These are phyloP conservation scores for Graphium colonna DNA, from an alignment of 2,888 invertebrate genomes.

Conservation along the genomic window DNA sequence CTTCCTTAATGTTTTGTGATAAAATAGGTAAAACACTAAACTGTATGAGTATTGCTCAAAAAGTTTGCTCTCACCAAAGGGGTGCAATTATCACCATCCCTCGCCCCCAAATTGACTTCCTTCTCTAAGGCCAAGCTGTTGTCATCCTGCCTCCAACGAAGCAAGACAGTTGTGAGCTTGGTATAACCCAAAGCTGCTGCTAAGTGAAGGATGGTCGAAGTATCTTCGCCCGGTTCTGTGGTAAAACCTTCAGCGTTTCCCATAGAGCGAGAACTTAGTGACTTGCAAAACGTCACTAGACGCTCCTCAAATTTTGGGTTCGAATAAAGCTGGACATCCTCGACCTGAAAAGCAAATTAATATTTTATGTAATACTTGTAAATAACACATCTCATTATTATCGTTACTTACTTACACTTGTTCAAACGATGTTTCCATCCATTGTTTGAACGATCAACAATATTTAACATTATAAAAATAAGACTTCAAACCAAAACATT, in stretches of 20 bases:
- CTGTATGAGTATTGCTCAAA: slow-evolving; percentile 9
- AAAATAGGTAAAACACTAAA: too few species aligned
- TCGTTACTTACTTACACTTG: too few species aligned
- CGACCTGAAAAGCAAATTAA: slow-evolving; percentile 62
- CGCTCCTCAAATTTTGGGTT: slow-evolving; percentile 91
- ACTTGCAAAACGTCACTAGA: slow-evolving; percentile 91
- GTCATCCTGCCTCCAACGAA: slow-evolving; percentile 94
- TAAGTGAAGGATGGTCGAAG: slow-evolving; percentile 90
- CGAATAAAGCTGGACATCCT: slow-evolving; percentile 81
- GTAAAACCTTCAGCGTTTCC: slow-evolving; percentile 79
- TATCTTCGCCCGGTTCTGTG: slow-evolving; percentile 67
- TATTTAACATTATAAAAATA: too few species aligned
- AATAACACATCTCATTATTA: too few species aligned
- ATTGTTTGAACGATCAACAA: too few species aligned
- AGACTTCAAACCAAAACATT: too few species aligned
- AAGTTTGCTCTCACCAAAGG: slow-evolving; percentile 85
- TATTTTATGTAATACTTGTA: too few species aligned
- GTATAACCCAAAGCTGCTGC: slow-evolving; percentile 95
- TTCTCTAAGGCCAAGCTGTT: slow-evolving; percentile 91
- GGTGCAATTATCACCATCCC: slow-evolving; percentile 94
- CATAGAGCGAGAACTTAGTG: slow-evolving; percentile 78
- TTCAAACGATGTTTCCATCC: too few species aligned
- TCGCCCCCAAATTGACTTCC: slow-evolving; percentile 94
- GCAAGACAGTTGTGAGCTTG: slow-evolving; percentile 88
- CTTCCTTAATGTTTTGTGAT: too few species aligned